Evolutionary conservation across 2,113 vertebrate genomes (phyloP), one percentile per base, ranked within the genome.

Genomic region (Sakesphorus luctuosus): DNA sequence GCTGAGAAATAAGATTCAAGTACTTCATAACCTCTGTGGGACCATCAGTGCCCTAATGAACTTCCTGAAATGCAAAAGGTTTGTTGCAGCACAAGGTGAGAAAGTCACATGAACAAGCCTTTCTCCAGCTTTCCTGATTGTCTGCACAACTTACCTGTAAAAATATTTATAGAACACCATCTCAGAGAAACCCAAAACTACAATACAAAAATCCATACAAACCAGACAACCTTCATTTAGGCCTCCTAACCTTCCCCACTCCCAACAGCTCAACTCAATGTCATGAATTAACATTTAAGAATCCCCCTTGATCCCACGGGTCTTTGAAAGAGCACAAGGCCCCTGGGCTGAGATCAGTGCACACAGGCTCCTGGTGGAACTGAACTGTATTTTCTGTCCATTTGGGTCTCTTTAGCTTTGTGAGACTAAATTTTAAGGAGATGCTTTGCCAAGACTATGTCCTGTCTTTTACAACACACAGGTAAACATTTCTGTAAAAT

Each of bases 331-430:
- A 80, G 15, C 49, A 63, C 7, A 33, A 11, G 28, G 13, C 18
- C 24, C 3, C 17, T 14, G 16, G 33, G 13, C 11, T 33, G 29
- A 71, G 33, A 75, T 0, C 20, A n/a, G 17, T 18, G 10, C 18
- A 31, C 7, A 6, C 1, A 43, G 7, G 8, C 21, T 58, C 55
- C 4, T 6, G 12, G 35, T 24, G 31, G 25, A 87, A 71, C 21
- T 71, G 53, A 74, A 50, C 2, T 0, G 0, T 10, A 46, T 19
- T 89, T 33, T 0, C 0, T 1, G 2, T 10, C 36, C 46, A 8
- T 11, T 9, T 16, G 9, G 5, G 1, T 43, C 53, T 52, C 26
- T 67, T 38, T 6, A 65, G 56, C 71, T 82, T 75, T 47, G 11
- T 3, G 1, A 75, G 28, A 65, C 10, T 18, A 29, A 50, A 50